phyloP scores from a whole-genome alignment of 2,113 vertebrate genomes.

The Herpailurus yagouaroundi region DNA sequence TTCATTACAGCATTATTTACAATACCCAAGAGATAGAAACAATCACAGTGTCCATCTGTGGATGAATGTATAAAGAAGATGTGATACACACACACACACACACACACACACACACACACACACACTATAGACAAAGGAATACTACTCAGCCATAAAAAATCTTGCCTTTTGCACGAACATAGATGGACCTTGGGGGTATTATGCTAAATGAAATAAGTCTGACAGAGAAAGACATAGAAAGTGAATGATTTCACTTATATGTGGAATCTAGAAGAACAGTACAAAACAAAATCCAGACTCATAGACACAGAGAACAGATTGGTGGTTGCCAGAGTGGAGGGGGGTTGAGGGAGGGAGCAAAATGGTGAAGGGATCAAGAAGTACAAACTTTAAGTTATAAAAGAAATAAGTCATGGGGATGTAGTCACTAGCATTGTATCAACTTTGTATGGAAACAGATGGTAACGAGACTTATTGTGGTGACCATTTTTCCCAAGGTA shows the following conservation, averaged over 20 bases:
- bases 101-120: background rate
- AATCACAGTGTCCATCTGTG: too few relatives aligned
- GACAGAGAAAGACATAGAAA: background rate
- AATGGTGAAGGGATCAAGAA: background rate
- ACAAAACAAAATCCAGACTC: background rate
- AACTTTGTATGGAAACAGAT: background rate
- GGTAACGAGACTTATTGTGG: background rate
- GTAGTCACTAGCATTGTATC: background rate
- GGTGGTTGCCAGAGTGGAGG: background rate
- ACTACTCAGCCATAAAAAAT: background rate
- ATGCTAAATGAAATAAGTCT: background rate
- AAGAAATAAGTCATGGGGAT: background rate
- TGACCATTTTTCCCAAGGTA: background rate
- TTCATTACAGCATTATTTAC: background rate
- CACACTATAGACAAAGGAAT: background rate
- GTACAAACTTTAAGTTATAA: background rate
- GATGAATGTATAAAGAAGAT: too few relatives aligned
- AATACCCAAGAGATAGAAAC: too few relatives aligned
- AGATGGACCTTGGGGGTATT: background rate
- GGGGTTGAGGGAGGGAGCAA: background rate
- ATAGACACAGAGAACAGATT: background rate
- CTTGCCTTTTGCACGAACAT: background rate
- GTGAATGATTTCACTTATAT: background rate
- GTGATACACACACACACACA: background rate
- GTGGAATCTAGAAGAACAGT: background rate